A percentile compares a stretch with the other conserved stretches of the same genome.
phyloP scores from a whole-genome alignment of 1,140 invertebrate genomes.

The Drosophila novamexicana region DNA sequence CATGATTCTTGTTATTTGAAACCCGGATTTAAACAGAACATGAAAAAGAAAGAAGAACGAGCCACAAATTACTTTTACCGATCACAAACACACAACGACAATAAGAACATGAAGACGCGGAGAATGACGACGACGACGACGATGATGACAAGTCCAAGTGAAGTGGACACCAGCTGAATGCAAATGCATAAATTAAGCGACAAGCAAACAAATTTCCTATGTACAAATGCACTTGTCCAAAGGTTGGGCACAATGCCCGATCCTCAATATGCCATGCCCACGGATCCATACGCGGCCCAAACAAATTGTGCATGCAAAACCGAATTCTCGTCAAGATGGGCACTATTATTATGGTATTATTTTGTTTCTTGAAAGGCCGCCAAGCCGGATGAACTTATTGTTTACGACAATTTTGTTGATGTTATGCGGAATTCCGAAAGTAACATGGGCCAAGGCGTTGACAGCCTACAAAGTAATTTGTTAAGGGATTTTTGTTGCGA shows the following conservation, averaged over 20 bases:
- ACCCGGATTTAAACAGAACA: constrained; percentile 75
- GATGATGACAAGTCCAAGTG: constrained; percentile 50
- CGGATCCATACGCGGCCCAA: constrained; percentile 16
- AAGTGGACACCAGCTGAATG: constrained; percentile 65
- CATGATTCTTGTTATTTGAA: constrained; percentile 69
- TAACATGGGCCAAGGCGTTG: not conserved
- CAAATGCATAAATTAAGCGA: constrained; percentile 74
- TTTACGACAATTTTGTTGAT: constrained; percentile 31
- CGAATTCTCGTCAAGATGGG: constrained; percentile 41
- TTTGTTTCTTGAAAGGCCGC: constrained; percentile 45
- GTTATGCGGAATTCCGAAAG: constrained; percentile 23
- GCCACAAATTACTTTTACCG: constrained; percentile 79
- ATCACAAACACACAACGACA: constrained; percentile 55
- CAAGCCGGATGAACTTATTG: constrained; percentile 31
- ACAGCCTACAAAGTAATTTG: not conserved
- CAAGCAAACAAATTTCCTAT: constrained; percentile 74
- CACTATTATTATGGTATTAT: constrained; percentile 25
- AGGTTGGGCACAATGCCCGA: constrained; percentile 51
- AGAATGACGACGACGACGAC: constrained; percentile 24
- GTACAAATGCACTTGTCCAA: constrained; percentile 78
- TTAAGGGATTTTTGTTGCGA: not conserved
- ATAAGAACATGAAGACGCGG: constrained; percentile 27
- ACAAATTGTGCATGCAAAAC: constrained; percentile 65
- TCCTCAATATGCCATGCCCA: constrained; percentile 14
- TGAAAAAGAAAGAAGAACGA: constrained; percentile 70